These are phyloP conservation scores for Triplophysa siluroides DNA, from an alignment of 2,113 vertebrate species.

Conservation along the genomic window DNA sequence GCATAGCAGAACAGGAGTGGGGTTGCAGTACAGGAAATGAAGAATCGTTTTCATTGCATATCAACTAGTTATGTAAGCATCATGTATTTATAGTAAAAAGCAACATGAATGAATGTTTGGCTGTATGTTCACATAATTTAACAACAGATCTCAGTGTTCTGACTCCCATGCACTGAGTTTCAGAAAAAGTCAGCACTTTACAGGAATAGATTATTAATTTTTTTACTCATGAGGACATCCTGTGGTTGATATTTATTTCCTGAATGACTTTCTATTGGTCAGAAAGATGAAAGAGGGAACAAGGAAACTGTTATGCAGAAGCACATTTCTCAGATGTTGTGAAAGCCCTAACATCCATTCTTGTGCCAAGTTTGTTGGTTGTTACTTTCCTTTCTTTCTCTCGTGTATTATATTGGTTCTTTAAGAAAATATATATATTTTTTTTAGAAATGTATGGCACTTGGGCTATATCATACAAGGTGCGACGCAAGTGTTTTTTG, in stretches of 20 bases:
- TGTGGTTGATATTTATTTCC: slow-evolving; percentile 41
- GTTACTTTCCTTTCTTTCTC: neutral
- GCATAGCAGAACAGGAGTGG: neutral
- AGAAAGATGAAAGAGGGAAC: slow-evolving; percentile 24
- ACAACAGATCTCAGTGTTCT: neutral
- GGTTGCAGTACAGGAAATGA: neutral
- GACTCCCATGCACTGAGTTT: neutral
- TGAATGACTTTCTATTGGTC: slow-evolving; percentile 38
- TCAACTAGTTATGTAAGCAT: neutral
- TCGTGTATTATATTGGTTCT: neutral
- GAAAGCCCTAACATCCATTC: neutral
- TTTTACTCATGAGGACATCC: slow-evolving; percentile 32
- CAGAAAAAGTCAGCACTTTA: slow-evolving; percentile 12
- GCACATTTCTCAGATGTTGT: slow-evolving; percentile 1
- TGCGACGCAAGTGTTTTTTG: too few relatives aligned
- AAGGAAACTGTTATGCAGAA: slow-evolving; percentile 22
- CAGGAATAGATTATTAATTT: neutral
- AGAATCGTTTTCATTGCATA: neutral
- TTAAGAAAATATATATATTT: too few relatives aligned
- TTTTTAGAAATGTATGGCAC: too few relatives aligned
- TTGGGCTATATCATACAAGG: too few relatives aligned
- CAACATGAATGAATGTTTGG: neutral
- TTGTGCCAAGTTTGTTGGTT: neutral
- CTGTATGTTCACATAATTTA: neutral
- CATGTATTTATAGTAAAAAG: neutral